Percentiles rank a stretch among this genome's conserved stretches.
Evolutionary conservation across 1,140 invertebrate genomes (phyloP).

Genomic region (Lordiphosa stackelbergi): DNA sequence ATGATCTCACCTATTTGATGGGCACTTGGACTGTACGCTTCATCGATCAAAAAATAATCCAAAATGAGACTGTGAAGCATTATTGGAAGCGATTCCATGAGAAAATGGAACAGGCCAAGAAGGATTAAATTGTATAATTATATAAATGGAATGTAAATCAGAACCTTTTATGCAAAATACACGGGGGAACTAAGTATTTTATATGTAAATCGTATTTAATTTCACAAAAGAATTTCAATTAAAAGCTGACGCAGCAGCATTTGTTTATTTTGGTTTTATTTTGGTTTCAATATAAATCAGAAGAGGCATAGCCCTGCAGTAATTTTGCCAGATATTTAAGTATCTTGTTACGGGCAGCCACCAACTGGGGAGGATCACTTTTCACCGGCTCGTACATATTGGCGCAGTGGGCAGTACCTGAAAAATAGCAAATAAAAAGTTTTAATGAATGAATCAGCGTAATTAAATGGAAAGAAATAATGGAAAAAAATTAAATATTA

Average conservation of each 20-base stretch:
- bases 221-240: too few relatives aligned
- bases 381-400: slow-evolving; percentile 86
- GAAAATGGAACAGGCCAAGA: slow-evolving; percentile 65
- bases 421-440: slow-evolving; percentile 28
- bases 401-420: slow-evolving; percentile 89
- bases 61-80: slow-evolving; percentile 42
- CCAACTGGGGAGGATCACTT: slow-evolving; percentile 81
- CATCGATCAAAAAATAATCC: slow-evolving; percentile 51
- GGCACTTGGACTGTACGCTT: slow-evolving; percentile 38
- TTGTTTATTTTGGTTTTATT: slow-evolving; percentile 3
- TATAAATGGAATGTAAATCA: slow-evolving; percentile 19
- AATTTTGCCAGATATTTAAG: slow-evolving; percentile 78
- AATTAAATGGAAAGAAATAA: too few relatives aligned
- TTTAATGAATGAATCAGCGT: too few relatives aligned
- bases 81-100: slow-evolving; percentile 70
- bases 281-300: slow-evolving; percentile 26
- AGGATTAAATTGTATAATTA: slow-evolving; percentile 38
- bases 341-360: slow-evolving; percentile 81
- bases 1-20: slow-evolving; percentile 46
- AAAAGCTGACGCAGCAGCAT: slow-evolving; percentile 2
- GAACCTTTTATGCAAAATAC: slow-evolving; percentile 6
- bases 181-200: too few relatives aligned
- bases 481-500: too few relatives aligned
- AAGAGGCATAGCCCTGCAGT: slow-evolving; percentile 39
- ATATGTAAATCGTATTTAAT: too few relatives aligned